These are phyloP conservation scores for Tupiocoris notatus DNA, from an alignment of 2,888 invertebrate species.

Conservation along the genomic window DNA sequence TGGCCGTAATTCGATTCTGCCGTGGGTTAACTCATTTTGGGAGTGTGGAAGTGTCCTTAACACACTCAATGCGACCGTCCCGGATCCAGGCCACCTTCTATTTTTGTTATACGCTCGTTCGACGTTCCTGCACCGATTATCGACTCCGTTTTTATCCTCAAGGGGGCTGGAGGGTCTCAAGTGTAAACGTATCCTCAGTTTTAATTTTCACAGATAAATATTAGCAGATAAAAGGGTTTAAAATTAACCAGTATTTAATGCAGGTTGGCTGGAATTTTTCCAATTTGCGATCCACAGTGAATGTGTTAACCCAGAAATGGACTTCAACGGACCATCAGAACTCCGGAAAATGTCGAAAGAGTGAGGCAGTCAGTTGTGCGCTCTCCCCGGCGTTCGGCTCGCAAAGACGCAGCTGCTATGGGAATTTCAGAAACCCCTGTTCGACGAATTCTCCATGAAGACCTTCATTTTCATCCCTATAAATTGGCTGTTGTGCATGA, in stretches of 20 bases:
- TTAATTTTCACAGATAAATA: too few species aligned
- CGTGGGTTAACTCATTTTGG: background rate
- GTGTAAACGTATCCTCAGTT: too few species aligned
- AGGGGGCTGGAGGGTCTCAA: too few species aligned
- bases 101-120: too few species aligned
- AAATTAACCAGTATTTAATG: too few species aligned
- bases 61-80: background rate
- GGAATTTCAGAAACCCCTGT: background rate
- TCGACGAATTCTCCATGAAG: constrained; percentile 8
- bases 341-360: constrained; percentile 8
- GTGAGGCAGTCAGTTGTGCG: background rate
- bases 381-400: background rate
- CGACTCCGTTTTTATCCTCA: too few species aligned
- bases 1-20: constrained; percentile 3
- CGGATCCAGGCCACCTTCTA: too few species aligned
- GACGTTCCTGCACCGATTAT: too few species aligned
- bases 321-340: background rate
- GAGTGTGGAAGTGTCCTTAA: background rate
- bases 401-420: background rate
- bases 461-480: constrained; percentile 7
- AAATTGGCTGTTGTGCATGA: background rate
- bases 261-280: too few species aligned
- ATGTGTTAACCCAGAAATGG: too few species aligned
- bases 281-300: too few species aligned
- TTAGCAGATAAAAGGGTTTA: too few species aligned